phyloP scores from a whole-genome alignment of 53 echinoderm and acorn worm genomes.

The Echinometra lucunter region DNA sequence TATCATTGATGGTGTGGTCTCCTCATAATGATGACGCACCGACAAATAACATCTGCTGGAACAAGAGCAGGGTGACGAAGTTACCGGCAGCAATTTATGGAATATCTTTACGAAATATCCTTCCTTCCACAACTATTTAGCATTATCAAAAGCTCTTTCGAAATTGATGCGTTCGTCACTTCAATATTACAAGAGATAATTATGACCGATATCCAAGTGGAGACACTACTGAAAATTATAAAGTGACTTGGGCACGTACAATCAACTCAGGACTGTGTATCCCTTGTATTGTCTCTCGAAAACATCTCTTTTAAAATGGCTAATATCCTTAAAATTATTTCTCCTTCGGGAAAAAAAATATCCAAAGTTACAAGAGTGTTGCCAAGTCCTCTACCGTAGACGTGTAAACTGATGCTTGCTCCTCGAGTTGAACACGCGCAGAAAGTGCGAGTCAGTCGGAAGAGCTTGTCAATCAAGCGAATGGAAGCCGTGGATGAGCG shows the following conservation, averaged over 20 bases:
- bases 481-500: background rate
- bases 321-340: background rate
- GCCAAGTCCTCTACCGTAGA: background rate
- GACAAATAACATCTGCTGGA: too few relatives aligned
- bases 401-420: background rate
- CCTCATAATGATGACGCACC: too few relatives aligned
- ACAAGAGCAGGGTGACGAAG: too few relatives aligned
- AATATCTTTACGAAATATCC: too few relatives aligned
- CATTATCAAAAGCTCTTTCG: background rate
- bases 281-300: background rate
- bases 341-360: background rate
- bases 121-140: background rate
- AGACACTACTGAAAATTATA: too few relatives aligned
- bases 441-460: constrained; percentile 7
- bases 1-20: background rate
- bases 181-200: background rate
- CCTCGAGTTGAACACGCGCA: constrained; percentile 9
- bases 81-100: too few relatives aligned
- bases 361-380: background rate
- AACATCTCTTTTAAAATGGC: background rate
- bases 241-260: background rate
- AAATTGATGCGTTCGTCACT: background rate
- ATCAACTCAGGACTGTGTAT: background rate
- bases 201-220: background rate
- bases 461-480: constrained; percentile 28